Conservation (phyloP, 2,113 vertebrate genomes). For the Hypomesus transpacificus region DNA sequence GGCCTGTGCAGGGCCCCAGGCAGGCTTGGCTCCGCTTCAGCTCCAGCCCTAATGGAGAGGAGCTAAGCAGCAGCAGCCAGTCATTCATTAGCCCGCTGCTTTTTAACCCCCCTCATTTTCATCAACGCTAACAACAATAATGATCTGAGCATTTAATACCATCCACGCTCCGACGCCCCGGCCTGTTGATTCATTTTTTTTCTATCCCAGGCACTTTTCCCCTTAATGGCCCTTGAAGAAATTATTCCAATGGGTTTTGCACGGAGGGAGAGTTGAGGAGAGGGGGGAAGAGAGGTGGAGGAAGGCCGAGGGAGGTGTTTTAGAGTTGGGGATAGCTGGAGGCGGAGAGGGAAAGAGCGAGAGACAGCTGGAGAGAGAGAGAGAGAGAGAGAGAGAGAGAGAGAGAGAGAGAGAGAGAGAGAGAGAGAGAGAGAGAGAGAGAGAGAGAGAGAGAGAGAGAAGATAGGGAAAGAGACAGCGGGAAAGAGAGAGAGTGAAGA, state of each 20-base stretch:
- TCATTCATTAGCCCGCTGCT: constrained; percentile 53
- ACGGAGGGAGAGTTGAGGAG: constrained; percentile 2
- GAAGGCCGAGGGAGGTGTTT: not conserved
- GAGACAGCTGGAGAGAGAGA: not conserved
- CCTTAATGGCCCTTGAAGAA: constrained; percentile 58
- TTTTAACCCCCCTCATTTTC: constrained; percentile 39
- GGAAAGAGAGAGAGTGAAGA: not conserved
- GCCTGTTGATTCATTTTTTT: constrained; percentile 51
- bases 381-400: not conserved
- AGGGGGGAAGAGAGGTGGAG: not conserved
- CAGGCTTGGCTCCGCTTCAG: constrained; percentile 15
- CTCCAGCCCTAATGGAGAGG: constrained; percentile 46
- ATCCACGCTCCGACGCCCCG: constrained; percentile 41
- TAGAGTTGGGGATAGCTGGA: not conserved
- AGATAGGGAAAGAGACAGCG: too few species aligned
- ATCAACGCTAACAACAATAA: constrained; percentile 60
- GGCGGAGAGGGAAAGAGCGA: not conserved
- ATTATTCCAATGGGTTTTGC: constrained; percentile 48
- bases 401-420: not conserved
- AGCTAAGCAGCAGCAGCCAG: constrained; percentile 39
- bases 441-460: not conserved
- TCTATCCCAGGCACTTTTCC: constrained; percentile 47
- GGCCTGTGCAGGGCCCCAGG: constrained; percentile 1
- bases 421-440: not conserved
- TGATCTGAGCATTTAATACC: constrained; percentile 69